phyloP scores from a whole-genome alignment of 2,888 invertebrate genomes.

The Aleiodes leptofemur region DNA sequence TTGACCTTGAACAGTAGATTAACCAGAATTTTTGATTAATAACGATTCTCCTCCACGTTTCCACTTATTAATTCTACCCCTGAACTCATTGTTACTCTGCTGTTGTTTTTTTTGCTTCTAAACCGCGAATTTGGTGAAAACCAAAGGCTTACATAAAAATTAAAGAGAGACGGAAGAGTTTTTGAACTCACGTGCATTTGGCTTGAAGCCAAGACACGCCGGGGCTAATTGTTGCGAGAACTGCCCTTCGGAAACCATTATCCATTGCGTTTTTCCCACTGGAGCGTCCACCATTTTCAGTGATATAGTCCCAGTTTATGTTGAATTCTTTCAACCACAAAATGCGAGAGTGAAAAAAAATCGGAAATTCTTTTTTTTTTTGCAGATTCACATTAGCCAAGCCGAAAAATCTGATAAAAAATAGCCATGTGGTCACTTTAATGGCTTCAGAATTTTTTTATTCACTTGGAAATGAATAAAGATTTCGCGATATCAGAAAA shows the following conservation, averaged over 20 bases:
- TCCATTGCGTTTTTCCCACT: slow-evolving; percentile 61
- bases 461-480: no score
- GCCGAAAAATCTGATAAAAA: slow-evolving; percentile 7
- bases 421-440: not conserved
- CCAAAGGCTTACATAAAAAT: not conserved
- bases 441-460: not conserved
- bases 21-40: not conserved
- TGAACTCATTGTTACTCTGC: not conserved
- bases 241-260: slow-evolving; percentile 71
- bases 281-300: slow-evolving; percentile 45
- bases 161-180: slow-evolving; percentile 45
- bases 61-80: not conserved
- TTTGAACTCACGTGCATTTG: slow-evolving; percentile 61
- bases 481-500: no score
- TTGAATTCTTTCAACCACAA: slow-evolving; percentile 27
- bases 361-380: not conserved
- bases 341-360: slow-evolving; percentile 31
- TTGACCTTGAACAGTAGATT: no score
- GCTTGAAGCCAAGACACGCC: slow-evolving; percentile 66
- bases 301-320: slow-evolving; percentile 28
- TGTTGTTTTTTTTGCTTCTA: not conserved
- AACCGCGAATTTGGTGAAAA: slow-evolving; percentile 25
- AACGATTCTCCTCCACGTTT: not conserved
- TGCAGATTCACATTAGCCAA: not conserved
- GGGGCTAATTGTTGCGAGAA: slow-evolving; percentile 71